Evolutionary conservation across 2,113 vertebrate species (phyloP).

Genomic region (Siniperca knerii): DNA sequence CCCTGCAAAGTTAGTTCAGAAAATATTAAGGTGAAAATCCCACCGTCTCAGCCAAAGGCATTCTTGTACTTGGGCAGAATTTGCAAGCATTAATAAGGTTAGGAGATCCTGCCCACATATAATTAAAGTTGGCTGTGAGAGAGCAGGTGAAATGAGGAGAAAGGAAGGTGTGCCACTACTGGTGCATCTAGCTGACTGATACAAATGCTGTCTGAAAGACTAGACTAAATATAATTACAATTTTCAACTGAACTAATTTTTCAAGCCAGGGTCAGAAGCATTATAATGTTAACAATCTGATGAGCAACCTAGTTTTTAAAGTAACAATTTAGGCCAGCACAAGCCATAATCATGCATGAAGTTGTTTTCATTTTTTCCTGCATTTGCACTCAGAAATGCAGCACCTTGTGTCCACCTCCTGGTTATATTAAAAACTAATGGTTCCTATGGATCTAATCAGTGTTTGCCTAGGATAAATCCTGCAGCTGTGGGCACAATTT

Average conservation of each 20-base stretch:
- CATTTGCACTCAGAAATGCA: conserved; percentile 12
- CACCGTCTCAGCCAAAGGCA: conserved; percentile 49
- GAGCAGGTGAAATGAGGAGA: conserved; percentile 37
- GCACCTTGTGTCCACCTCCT: background rate
- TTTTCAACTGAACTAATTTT: conserved; percentile 38
- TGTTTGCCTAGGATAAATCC: conserved; percentile 41
- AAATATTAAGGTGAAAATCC: conserved; percentile 65
- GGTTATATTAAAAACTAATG: conserved; percentile 47
- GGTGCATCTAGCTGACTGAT: conserved; percentile 20
- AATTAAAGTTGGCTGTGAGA: conserved; percentile 62
- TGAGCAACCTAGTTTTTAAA: conserved; percentile 17
- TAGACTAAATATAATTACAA: conserved; percentile 35
- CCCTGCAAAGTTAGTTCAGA: conserved; percentile 57
- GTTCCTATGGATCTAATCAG: conserved; percentile 26
- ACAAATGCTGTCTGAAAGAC: conserved; percentile 17
- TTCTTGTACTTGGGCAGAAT: conserved; percentile 57
- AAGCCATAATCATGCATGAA: conserved; percentile 42
- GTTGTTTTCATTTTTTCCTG: conserved; percentile 23
- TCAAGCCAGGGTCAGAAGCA: conserved; percentile 13
- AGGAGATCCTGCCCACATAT: conserved; percentile 59
- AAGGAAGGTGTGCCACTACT: conserved; percentile 16
- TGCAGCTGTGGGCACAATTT: conserved; percentile 41
- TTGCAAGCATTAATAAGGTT: conserved; percentile 64
- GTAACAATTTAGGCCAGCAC: conserved; percentile 34
- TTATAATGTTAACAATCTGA: conserved; percentile 14